Evolutionary conservation across 2,888 invertebrate genomes (phyloP).

Genomic region (Drosophila phalerata): DNA sequence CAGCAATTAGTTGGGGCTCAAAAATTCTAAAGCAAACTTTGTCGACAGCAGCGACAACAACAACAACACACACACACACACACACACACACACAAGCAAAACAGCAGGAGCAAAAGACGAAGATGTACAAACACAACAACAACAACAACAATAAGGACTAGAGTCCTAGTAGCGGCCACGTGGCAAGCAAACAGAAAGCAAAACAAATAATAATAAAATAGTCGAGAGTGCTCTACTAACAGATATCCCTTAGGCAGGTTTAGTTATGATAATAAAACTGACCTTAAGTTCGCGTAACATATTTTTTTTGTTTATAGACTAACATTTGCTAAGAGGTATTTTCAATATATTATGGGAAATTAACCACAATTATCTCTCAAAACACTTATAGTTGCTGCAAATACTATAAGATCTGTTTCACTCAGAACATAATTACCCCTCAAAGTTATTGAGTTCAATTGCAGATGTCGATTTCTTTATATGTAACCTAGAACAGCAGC

Average conservation of each 20-base stretch:
- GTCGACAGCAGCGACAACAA: slow-evolving; percentile 55
- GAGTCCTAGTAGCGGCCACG: slow-evolving; percentile 57
- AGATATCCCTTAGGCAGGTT: slow-evolving; percentile 12
- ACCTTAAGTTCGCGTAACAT: neutral
- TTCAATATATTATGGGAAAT: neutral
- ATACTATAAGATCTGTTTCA: neutral
- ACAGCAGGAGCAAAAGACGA: slow-evolving; percentile 20
- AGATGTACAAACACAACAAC: slow-evolving; percentile 1
- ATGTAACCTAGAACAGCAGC: neutral
- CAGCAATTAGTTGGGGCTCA: slow-evolving; percentile 81
- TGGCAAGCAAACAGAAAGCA: slow-evolving; percentile 55
- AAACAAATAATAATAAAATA: slow-evolving; percentile 35
- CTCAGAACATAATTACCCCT: no score
- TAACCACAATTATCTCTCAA: neutral
- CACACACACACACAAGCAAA: slow-evolving; percentile 10
- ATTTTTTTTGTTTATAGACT: neutral
- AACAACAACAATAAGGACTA: slow-evolving; percentile 38
- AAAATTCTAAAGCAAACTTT: slow-evolving; percentile 82
- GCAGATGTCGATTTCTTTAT: neutral
- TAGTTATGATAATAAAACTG: neutral
- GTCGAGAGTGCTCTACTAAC: slow-evolving; percentile 8
- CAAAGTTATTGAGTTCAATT: no score
- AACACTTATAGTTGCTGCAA: no score
- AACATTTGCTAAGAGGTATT: neutral
- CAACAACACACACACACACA: slow-evolving; percentile 32